A percentile compares a stretch with the other conserved stretches of the same genome.
Evolutionary conservation across 2,113 vertebrate genomes (phyloP).

Genomic region (Promerops cafer): DNA sequence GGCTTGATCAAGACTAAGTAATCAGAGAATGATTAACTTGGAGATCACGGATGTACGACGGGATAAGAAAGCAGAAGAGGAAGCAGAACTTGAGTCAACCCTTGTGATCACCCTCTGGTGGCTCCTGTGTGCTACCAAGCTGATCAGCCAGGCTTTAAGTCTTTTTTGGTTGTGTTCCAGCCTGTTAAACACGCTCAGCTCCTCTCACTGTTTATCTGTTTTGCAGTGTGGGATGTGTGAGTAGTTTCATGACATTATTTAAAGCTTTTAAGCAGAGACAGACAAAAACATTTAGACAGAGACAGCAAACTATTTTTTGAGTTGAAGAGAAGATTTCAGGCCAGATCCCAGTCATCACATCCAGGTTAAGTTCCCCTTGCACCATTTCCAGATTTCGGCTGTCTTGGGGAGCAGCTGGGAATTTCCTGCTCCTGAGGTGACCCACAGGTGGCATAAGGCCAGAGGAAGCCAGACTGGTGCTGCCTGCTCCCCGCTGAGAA

Average conservation of each 20-base stretch:
- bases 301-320: background rate
- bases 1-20: background rate
- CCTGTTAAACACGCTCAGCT: background rate
- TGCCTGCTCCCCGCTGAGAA: accelerated
- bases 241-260: background rate
- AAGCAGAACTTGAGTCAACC: background rate
- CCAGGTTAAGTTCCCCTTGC: background rate
- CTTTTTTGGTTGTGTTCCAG: background rate
- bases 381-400: background rate
- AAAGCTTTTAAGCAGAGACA: slow-evolving; percentile 19
- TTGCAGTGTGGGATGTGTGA: background rate
- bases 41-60: background rate
- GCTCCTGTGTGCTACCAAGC: background rate
- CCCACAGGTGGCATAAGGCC: background rate
- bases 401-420: background rate
- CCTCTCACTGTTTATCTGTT: background rate
- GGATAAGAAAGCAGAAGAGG: background rate
- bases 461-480: background rate
- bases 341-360: background rate
- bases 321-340: background rate
- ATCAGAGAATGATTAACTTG: background rate
- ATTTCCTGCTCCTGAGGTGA: background rate
- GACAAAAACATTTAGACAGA: slow-evolving; percentile 1
- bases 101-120: background rate
- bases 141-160: background rate